A percentile compares a stretch with the other conserved stretches of the same genome.
phyloP scores from a whole-genome alignment of 2,113 vertebrate species.

The Aphelocoma coerulescens region DNA sequence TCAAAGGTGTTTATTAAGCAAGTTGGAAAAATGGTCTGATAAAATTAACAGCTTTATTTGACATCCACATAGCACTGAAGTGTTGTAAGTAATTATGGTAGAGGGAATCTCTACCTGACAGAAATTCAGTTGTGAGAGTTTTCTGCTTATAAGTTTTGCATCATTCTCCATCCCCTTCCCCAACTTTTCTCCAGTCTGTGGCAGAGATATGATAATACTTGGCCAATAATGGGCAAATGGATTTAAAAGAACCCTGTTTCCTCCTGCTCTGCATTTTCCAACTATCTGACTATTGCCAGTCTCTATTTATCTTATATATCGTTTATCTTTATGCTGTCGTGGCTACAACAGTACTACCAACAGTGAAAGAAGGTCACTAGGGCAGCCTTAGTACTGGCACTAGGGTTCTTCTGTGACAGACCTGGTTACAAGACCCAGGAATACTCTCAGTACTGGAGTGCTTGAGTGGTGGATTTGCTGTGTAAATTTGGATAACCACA shows the following conservation, averaged over 20 bases:
- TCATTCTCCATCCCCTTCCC: not conserved
- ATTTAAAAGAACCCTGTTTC: not conserved
- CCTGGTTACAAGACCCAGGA: not conserved
- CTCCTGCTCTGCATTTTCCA: not conserved
- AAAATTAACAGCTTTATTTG: not conserved
- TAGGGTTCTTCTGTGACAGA: not conserved
- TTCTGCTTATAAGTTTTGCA: not conserved
- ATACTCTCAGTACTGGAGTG: not conserved
- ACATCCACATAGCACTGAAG: not conserved
- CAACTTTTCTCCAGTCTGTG: not conserved
- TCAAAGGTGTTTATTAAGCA: not conserved
- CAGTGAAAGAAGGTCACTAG: not conserved
- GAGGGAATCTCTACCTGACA: not conserved
- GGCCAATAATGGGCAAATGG: not conserved
- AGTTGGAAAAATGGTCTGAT: not conserved
- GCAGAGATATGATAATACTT: not conserved
- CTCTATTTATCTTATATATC: not conserved
- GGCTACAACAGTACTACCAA: not conserved
- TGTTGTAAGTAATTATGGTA: not conserved
- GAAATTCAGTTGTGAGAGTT: not conserved
- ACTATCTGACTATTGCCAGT: not conserved
- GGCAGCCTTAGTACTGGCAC: not conserved
- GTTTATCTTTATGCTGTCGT: not conserved
- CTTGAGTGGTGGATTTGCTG: not conserved
- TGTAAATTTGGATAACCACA: not conserved